Base-by-base conservation (phyloP, 2,888 invertebrate species). In the Phortica magna region DNA sequence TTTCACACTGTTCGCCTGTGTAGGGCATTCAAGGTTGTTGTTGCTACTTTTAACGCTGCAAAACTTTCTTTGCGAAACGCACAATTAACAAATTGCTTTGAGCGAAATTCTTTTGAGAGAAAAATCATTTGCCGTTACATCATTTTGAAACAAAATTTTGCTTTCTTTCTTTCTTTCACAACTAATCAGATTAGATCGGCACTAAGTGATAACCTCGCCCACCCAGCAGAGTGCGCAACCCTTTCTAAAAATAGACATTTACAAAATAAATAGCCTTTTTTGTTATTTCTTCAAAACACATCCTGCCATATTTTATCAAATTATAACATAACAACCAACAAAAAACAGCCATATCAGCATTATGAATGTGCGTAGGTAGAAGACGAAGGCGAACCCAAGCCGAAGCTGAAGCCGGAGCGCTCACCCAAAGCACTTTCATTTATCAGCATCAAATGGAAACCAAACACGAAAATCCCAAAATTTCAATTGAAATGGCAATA, bases 391-490 rank as follows among this genome's bases (percentile, higher is more conserved):
- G 14, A 61, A 65, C 14, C 65, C 39, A 65, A 65, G 41, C 65
- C 65, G 7, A 31, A 31, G 22, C n/a, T n/a, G n/a, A n/a, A n/a
- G 43, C 43, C 6, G 7, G 59, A 19, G 22, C 19, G 68, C 74
- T 76, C 79, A 76, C 42, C 79, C 77, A 72, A 76, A 80, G 65
- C 65, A 83, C 85, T 85, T 83, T 85, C 85, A 87, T 85, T 85
- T 85, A 85, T 85, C 85, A 87, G 85, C 87, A 85, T 85, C 85
- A 85, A 85, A 87, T 85, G 85, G 85, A 85, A 85, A 85, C 85
- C 85, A 84, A 85, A 85, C 83, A 81, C 39, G 14, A 31, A 81
- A 84, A 81, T 81, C 84, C 84, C 81, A 78, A 68, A 81, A 77
- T 79, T 39, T 74, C 78, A 83, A 78, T 65, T 78, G 68, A 79